Conservation (phyloP, 1,140 invertebrate species). For the Mactra quadrangularis region DNA sequence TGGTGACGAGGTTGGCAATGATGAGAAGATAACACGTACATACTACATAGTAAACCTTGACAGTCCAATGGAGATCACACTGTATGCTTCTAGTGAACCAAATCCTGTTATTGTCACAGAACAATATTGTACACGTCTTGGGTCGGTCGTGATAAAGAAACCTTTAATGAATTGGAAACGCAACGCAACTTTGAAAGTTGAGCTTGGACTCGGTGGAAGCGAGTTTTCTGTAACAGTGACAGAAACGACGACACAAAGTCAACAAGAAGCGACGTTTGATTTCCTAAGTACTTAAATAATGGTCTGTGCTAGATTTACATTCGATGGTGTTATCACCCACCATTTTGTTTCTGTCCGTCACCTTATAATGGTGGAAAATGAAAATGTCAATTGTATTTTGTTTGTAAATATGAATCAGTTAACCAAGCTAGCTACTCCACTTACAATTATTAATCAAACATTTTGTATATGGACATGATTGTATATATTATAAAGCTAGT, state of each 20-base stretch:
- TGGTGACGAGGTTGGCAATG: conserved; percentile 36
- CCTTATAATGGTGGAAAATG: no score
- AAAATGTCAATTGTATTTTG: no score
- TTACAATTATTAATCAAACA: no score
- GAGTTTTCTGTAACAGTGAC: conserved; percentile 64
- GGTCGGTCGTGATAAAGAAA: conserved; percentile 52
- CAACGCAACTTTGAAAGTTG: conserved; percentile 45
- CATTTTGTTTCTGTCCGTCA: no score
- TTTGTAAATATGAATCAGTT: no score
- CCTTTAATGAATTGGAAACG: conserved; percentile 38
- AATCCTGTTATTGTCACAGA: conserved; percentile 59
- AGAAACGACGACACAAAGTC: conserved; percentile 23
- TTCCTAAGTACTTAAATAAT: conserved; percentile 24
- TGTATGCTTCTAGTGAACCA: conserved; percentile 54
- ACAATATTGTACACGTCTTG: conserved; percentile 55
- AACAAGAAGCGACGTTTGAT: conserved; percentile 31
- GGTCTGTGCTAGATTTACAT: no score
- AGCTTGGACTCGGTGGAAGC: conserved; percentile 66
- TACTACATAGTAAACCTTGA: conserved; percentile 44
- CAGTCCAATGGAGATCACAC: conserved; percentile 33
- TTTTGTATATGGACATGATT: no score
- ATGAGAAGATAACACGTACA: conserved; percentile 42
- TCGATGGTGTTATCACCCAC: no score
- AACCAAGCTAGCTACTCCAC: no score
- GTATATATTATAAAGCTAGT: no score